phyloP scores from a whole-genome alignment of 2,113 vertebrate species.

The Nettapus auritus region DNA sequence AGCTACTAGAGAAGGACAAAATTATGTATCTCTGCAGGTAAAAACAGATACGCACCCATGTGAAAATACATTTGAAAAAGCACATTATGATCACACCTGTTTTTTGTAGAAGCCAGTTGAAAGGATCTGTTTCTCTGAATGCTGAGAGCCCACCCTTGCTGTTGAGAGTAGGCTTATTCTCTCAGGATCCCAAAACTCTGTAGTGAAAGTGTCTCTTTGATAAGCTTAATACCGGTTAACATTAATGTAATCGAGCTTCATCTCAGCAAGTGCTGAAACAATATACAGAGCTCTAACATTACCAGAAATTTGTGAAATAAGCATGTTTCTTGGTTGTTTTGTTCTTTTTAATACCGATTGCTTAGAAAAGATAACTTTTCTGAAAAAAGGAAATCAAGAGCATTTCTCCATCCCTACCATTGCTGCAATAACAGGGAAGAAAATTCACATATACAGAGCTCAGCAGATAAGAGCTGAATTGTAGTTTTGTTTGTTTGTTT shows the following conservation, averaged over 20 bases:
- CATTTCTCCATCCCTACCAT: constrained; percentile 73
- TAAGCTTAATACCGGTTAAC: constrained; percentile 43
- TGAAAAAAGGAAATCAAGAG: constrained; percentile 80
- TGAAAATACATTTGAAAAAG: neutral
- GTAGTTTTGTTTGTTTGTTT: constrained; percentile 50
- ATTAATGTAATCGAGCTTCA: constrained; percentile 56
- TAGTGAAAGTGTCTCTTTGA: constrained; percentile 30
- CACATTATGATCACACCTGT: neutral
- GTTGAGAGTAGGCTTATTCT: neutral
- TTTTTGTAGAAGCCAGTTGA: constrained; percentile 17
- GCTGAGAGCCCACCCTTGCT: neutral
- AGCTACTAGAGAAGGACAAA: neutral
- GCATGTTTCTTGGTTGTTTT: constrained; percentile 74
- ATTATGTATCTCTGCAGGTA: neutral
- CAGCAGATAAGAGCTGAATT: constrained; percentile 81
- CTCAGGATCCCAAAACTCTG: constrained; percentile 1
- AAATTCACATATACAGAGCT: constrained; percentile 78
- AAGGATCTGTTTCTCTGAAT: neutral
- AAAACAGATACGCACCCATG: neutral
- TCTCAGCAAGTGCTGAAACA: constrained; percentile 69
- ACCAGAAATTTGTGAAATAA: constrained; percentile 79
- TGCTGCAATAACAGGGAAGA: constrained; percentile 84
- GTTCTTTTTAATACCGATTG: constrained; percentile 79
- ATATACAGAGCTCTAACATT: constrained; percentile 66
- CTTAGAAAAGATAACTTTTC: constrained; percentile 79